These are phyloP conservation scores for Chionoecetes opilio DNA, from an alignment of 1,140 invertebrate species.

Conservation along the genomic window DNA sequence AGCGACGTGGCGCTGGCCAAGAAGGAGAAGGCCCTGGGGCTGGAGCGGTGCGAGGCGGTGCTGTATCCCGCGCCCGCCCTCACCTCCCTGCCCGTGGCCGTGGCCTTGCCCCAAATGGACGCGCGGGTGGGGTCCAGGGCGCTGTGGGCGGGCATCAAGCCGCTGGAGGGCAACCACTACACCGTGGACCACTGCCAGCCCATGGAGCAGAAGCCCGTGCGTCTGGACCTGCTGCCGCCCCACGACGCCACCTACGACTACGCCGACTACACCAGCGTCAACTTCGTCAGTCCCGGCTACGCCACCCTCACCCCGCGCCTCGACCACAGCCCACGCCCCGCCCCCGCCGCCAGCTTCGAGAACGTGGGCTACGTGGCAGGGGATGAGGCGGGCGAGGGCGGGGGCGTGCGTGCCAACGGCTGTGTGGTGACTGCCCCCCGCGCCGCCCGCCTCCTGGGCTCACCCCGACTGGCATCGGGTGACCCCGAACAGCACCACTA, in stretches of 20 bases:
- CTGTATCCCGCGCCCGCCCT: conserved; percentile 85
- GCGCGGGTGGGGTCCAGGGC: conserved; percentile 86
- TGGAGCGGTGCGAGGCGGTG: conserved; percentile 84
- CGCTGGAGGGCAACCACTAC: conserved; percentile 85
- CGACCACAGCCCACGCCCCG: conserved; percentile 84
- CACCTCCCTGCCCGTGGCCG: conserved; percentile 84
- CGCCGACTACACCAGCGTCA: conserved; percentile 80
- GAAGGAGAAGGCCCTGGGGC: conserved; percentile 80
- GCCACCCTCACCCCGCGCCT: conserved; percentile 85
- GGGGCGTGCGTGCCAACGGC: conserved; percentile 67
- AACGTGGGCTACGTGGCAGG: conserved; percentile 79
- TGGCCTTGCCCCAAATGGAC: conserved; percentile 84
- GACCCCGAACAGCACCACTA: conserved; percentile 75
- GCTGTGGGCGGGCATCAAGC: conserved; percentile 92
- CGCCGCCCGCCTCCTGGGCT: conserved; percentile 76
- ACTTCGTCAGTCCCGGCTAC: conserved; percentile 74
- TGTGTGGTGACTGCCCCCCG: conserved; percentile 79
- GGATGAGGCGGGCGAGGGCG: conserved; percentile 77
- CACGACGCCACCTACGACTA: conserved; percentile 80
- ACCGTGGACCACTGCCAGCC: conserved; percentile 81
- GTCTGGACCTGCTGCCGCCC: conserved; percentile 79
- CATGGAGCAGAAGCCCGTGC: conserved; percentile 80
- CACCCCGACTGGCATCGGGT: conserved; percentile 59
- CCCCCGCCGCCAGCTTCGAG: conserved; percentile 78
- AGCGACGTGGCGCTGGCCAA: conserved; percentile 81